Conservation (phyloP, 2,888 invertebrate species). For the Halictus quadricinctus region DNA sequence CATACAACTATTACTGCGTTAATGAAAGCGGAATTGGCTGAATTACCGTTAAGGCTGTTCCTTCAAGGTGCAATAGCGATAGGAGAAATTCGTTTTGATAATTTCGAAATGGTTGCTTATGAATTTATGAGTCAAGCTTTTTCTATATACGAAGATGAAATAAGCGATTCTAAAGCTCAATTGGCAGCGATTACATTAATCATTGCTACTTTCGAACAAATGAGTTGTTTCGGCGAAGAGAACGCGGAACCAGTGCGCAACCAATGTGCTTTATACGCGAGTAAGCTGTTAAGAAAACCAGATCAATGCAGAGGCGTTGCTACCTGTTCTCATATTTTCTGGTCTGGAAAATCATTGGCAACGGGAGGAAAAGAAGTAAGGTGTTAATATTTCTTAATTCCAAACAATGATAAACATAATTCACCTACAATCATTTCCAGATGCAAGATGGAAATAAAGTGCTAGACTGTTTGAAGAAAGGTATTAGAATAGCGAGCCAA, state of each 20-base stretch:
- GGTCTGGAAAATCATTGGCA: conserved; percentile 91
- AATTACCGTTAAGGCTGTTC: conserved; percentile 95
- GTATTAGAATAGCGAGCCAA: conserved; percentile 96
- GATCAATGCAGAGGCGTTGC: conserved; percentile 98
- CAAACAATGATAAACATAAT: not conserved
- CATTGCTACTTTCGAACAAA: conserved; percentile 97
- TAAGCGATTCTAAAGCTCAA: conserved; percentile 98
- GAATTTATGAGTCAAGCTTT: conserved; percentile 99
- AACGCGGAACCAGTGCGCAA: conserved; percentile 98
- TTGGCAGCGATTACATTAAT: conserved; percentile 97
- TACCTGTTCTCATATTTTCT: conserved; percentile 97
- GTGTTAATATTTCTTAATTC: conserved; percentile 12
- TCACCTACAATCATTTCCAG: conserved; percentile 79
- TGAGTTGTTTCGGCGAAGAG: conserved; percentile 97
- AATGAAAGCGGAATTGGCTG: conserved; percentile 97
- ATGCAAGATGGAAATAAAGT: conserved; percentile 96
- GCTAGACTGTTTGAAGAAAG: conserved; percentile 97
- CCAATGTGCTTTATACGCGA: conserved; percentile 97
- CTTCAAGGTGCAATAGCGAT: conserved; percentile 97
- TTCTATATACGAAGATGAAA: conserved; percentile 98
- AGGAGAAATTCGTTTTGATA: conserved; percentile 95
- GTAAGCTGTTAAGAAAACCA: conserved; percentile 97
- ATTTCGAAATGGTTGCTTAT: conserved; percentile 98
- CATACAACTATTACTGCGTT: conserved; percentile 97
- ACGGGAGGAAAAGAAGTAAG: conserved; percentile 83